Base-by-base conservation (phyloP, 2,797 vertebrate species). In the Schizopygopsis malacanthus region DNA sequence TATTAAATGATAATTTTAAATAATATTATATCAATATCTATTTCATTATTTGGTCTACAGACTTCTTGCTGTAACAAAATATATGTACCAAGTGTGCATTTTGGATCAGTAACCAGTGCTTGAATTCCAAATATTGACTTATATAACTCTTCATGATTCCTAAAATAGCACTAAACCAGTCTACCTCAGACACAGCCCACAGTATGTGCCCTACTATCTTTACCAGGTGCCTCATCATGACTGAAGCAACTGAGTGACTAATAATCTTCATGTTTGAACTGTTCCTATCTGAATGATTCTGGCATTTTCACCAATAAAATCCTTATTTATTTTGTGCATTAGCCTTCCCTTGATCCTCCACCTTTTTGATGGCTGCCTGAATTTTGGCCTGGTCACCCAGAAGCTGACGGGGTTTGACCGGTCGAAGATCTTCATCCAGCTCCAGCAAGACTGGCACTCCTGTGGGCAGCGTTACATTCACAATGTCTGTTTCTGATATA, bases 341-440 rank as follows among this genome's bases (percentile, higher is more conserved):
- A 59, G 95, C 98, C 95, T 98, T 99, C 79, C 98, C 98, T 95
- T 99, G 98, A 92, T 99, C 97, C 84, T 99, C 97, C 87, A 99
- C 98, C 93, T 97, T 98, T 92, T 97, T 98, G 93, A 99, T 99
- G 84, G 98, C 98, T 11, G 96, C 97, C 88, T 96, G 96, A 90
- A 99, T 99, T 79, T 97, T 98, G 69, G 94, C 95, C 90, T 97
- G 97, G 91, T 99, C 96, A 63, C 98, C 98, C 85, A 99, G 90
- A 65, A 99, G 98, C 92, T 94, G 94, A 59, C 98, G 96, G 33
- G 95, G 96, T 83, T 96, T 96, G 87, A 98, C 86, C 0, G 97
- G 93, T 13, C 9, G 94, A 70, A 99, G 96, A 88, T 97, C 95
- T 87, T 98, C 97, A 71, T 99, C 97, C 76, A 99, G 90, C 91